Base-by-base conservation (phyloP, 2,888 invertebrate genomes). In the Zaprionus obscuricornis region DNA sequence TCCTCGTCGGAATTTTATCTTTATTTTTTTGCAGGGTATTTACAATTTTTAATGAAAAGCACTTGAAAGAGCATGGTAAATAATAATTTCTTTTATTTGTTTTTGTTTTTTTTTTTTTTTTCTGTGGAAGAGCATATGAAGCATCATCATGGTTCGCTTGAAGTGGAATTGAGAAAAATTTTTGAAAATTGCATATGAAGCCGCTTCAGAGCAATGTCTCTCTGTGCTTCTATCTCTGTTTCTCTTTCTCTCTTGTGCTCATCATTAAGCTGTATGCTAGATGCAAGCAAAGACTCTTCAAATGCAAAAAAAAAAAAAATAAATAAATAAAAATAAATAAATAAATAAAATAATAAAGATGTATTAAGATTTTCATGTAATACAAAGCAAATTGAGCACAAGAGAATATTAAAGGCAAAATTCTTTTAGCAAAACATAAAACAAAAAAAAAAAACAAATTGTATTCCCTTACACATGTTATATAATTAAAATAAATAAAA, bases 21-120 rank as follows among this genome's bases (percentile, higher is more conserved):
- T 27, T 50, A 11, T 13, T 22, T 39, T 27, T 16, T 10, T n/a
- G 18, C 3, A 22, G 17, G 33, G 13, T 20, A 39, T 33, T 11
- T 6, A 10, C 14, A 56, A 50, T 26, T 27, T 43, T 40, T 67
- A 78, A 71, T 78, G 60, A 57, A 56, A 59, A 55, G 56, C 49
- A 36, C 75, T 76, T 58, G 58, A 64, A 71, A 62, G 8, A 47
- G 27, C 52, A 54, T 22, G 26, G 20, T 22, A 46, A 45, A 68
- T 67, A 33, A 17, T 13, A 40, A 49, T 36, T 34, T 22, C 10
- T 17, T 29, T 22, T 14, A 2, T 26, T 7, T 31, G 14, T 31
- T 39, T 10, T 27, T 16, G 16, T n/a, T 11, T 22, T 36, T 33
- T 33, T 3, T n/a, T n/a, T 13, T 27, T 10, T 10, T 3, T 27